These are phyloP conservation scores for Calidris pygmaea DNA, from an alignment of 2,113 vertebrate species.

Conservation along the genomic window DNA sequence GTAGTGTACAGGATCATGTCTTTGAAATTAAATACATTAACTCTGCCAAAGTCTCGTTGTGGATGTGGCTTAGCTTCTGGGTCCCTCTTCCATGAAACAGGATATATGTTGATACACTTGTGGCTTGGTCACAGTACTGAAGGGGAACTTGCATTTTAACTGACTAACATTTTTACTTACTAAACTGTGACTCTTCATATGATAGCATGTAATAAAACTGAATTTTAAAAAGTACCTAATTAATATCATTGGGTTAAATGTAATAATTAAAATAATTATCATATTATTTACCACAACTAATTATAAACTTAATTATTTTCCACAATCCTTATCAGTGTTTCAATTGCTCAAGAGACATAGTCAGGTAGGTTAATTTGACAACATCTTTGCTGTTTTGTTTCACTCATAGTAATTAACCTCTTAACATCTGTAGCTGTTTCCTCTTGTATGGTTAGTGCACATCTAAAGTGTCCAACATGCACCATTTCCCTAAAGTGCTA, in stretches of 20 bases:
- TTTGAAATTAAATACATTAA: not conserved
- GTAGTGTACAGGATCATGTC: not conserved
- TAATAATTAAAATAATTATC: not conserved
- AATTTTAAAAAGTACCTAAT: not conserved
- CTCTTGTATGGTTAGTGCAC: not conserved
- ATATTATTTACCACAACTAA: not conserved
- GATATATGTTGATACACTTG: too few species aligned
- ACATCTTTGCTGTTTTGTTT: not conserved
- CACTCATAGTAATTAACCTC: constrained; percentile 31
- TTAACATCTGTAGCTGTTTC: constrained; percentile 1
- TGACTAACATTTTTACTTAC: not conserved
- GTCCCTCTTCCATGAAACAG: not conserved
- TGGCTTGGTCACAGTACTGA: not conserved
- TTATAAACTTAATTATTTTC: constrained; percentile 20
- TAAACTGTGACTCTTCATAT: not conserved
- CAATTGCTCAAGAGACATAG: not conserved
- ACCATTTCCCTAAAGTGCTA: not conserved
- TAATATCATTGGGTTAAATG: not conserved
- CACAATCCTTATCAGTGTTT: not conserved
- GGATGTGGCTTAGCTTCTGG: not conserved
- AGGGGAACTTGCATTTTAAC: not conserved
- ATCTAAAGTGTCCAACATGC: not conserved
- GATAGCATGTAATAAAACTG: not conserved
- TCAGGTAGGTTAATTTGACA: not conserved
- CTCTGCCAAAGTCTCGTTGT: not conserved